Base-by-base conservation (phyloP, 2,888 invertebrate genomes). In the Sarcophaga caerulescens region DNA sequence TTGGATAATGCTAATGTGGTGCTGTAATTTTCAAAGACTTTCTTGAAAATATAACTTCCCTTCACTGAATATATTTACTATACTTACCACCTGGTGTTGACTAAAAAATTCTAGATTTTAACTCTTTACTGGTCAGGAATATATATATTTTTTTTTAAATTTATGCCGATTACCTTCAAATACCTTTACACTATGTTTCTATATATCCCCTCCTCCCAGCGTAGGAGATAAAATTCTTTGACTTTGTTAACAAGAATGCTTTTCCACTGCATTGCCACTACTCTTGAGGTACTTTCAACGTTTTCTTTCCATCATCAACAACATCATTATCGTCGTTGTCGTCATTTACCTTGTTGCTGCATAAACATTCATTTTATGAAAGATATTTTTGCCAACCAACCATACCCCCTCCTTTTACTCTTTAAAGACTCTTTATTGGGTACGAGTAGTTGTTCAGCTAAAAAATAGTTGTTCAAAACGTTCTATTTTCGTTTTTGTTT, bases 381-480 rank as follows among this genome's bases (percentile, higher is more conserved):
- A 73, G 17, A 25, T 66, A 59, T 73, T 73, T 12, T 68, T 52
- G 10, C 47, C 69, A 69, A 8, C 3, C 69, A 12, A 14, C 52
- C 5, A 4, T 52, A 14, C 14, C 17, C 12, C 4, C 17, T 17
- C 17, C 52, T 35, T 25, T 70, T 57, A 11, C 2, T 25, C 11
- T 35, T 70, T 25, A n/a, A 69, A 5, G 11, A 3, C 6, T 62
- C 19, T 19, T 60, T 19, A 25, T 63, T 35, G 35, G 35, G 35
- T 10, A 59, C 23, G 57, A 11, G 14, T 21, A 57, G 11, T 52
- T 8, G 74, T 78, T 17, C 3, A 69, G 23, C 65, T 35, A 8
- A 70, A 66, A 79, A 79, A 82, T 77, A 79, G 71, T 65, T 82
- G 70, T 69, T 68, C 62, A 69, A 74, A 85, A 80, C 68, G 19